Evolutionary conservation across 2,888 invertebrate genomes (phyloP).

Genomic region (Anorthoa munda): DNA sequence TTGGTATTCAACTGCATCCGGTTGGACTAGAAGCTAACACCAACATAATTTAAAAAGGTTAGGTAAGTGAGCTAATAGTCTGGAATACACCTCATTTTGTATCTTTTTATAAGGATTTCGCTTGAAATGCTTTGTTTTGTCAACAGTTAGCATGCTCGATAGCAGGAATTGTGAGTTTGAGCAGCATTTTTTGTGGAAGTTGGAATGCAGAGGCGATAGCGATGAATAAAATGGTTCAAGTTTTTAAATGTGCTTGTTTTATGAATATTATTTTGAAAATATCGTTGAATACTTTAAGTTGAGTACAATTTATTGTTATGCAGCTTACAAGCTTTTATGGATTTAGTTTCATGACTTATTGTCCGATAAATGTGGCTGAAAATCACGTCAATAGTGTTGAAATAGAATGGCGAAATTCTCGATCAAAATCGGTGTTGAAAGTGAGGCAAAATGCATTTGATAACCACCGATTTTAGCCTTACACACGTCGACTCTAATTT

Average conservation of each 20-base stretch:
- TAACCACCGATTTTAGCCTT: slow-evolving; percentile 31
- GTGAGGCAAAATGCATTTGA: slow-evolving; percentile 36
- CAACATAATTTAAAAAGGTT: background rate
- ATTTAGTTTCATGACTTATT: slow-evolving; percentile 8
- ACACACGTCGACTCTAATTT: slow-evolving; percentile 13
- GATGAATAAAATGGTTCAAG: background rate
- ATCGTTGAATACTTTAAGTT: background rate
- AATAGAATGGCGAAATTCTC: slow-evolving; percentile 14
- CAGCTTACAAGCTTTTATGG: background rate
- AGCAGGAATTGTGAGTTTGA: background rate
- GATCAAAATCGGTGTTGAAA: slow-evolving; percentile 26
- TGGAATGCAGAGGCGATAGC: background rate
- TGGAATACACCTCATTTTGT: slow-evolving; percentile 19
- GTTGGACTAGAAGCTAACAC: too few species aligned
- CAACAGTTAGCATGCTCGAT: background rate
- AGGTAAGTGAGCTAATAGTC: background rate
- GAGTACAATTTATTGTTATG: background rate
- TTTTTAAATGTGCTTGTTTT: background rate
- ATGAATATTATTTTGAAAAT: background rate
- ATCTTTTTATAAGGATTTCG: slow-evolving; percentile 15
- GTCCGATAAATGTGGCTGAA: slow-evolving; percentile 4
- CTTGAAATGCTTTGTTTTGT: slow-evolving; percentile 22
- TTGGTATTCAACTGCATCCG: too few species aligned
- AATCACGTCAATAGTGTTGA: slow-evolving; percentile 10
- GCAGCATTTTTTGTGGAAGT: slow-evolving; percentile 8